phyloP scores from a whole-genome alignment of 2,888 invertebrate genomes.

The Automeris io region DNA sequence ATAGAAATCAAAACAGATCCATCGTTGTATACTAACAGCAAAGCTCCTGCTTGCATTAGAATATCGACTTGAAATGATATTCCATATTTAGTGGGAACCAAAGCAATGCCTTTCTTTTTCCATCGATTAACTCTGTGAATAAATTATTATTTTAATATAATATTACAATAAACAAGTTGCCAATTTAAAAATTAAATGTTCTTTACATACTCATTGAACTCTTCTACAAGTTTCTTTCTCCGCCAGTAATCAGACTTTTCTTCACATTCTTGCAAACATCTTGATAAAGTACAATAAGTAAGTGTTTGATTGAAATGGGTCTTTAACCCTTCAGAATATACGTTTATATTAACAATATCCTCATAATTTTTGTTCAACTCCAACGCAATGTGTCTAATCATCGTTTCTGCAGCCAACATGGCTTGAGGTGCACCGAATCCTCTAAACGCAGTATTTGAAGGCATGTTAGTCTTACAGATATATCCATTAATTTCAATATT shows the following conservation, averaged over 20 bases:
- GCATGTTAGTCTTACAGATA: constrained; percentile 91
- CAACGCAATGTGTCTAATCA: constrained; percentile 86
- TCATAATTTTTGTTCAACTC: constrained; percentile 79
- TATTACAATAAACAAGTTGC: background rate
- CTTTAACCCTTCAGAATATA: constrained; percentile 86
- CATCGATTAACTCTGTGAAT: constrained; percentile 78
- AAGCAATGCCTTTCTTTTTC: constrained; percentile 85
- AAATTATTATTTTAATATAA: background rate
- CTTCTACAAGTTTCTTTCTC: constrained; percentile 75
- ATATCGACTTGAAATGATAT: constrained; percentile 81
- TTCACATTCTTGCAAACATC: constrained; percentile 88
- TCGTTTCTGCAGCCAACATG: constrained; percentile 88
- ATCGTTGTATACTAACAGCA: constrained; percentile 85
- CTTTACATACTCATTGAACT: constrained; percentile 81
- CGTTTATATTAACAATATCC: constrained; percentile 82
- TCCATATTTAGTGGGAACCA: constrained; percentile 86
- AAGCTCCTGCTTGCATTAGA: constrained; percentile 86
- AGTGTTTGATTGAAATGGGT: constrained; percentile 88
- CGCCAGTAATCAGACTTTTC: constrained; percentile 78
- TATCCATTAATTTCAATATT: constrained; percentile 82
- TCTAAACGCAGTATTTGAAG: constrained; percentile 95
- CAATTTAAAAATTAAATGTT: background rate
- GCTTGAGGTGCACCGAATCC: constrained; percentile 95
- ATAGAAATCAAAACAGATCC: constrained; percentile 88
- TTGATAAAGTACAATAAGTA: constrained; percentile 81